Evolutionary conservation across 2,888 invertebrate species (phyloP), one percentile per base, ranked within the genome.

Genomic region (Thereva unica): DNA sequence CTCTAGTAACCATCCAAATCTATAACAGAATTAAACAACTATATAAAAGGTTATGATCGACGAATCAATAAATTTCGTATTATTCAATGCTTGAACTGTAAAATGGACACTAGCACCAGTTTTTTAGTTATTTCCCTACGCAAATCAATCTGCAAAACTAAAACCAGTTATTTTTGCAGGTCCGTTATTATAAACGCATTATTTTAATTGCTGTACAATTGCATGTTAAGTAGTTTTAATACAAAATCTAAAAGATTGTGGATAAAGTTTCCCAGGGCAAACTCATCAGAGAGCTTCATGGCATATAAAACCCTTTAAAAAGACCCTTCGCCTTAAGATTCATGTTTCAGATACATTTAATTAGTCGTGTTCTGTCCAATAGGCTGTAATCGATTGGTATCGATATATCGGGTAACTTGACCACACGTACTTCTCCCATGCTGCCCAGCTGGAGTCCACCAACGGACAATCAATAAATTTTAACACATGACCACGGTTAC

Each of bases 371-470:
- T 70, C 72, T 72, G 72, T 70, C 70, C 65, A 64, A 64, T 55
- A 64, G 55, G 44, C 45, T 64, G 55, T 55, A 53, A 64, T 64
- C 64, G 64, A 64, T 64, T 47, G 42, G 45, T 64, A 64, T 64
- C 64, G 45, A 64, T 55, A 55, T 53, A 53, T 64, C 53, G 54
- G 73, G 69, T 71, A 71, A 69, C 71, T 75, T 76, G 79, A 76
- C 79, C 80, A 78, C 80, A 80, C 80, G 75, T 78, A 78, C 74
- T 77, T 76, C 78, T 79, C 78, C 76, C 79, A 78, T 78, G 76
- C 75, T 72, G 71, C 75, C 67, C 79, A 79, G 79, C 79, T 76
- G 78, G 79, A 78, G 73, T 73, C 74, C 77, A 70, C 74, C 71
- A 73, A 72, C 72, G 71, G 76, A 78, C 78, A 79, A 79, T 78